Evolutionary conservation across 2,113 vertebrate genomes (phyloP).

Genomic region (Ranitomeya imitator): DNA sequence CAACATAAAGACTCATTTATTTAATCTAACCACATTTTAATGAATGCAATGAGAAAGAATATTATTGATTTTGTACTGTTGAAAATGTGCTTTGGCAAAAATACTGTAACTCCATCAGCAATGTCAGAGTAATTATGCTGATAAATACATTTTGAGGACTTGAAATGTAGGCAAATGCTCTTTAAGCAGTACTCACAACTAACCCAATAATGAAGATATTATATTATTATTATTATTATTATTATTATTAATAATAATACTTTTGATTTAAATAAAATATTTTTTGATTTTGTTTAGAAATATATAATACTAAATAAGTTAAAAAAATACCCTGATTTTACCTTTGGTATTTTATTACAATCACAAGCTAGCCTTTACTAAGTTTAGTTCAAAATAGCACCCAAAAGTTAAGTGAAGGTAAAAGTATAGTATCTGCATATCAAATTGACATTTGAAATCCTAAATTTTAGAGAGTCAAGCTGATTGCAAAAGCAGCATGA

Average conservation of each 20-base stretch:
- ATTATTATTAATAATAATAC: neutral
- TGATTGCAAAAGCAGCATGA: too few species aligned
- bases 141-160: conserved; percentile 13
- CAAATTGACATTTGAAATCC: too few species aligned
- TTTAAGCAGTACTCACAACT: conserved; percentile 1
- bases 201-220: neutral
- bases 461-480: too few species aligned
- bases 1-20: conserved; percentile 38
- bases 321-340: too few species aligned
- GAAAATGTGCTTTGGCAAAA: conserved; percentile 24
- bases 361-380: too few species aligned
- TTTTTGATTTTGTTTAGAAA: too few species aligned
- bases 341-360: too few species aligned
- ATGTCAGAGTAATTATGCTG: neutral
- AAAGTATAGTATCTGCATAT: too few species aligned
- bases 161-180: neutral
- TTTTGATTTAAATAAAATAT: too few species aligned
- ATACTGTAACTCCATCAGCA: neutral
- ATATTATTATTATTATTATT: neutral
- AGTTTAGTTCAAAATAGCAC: too few species aligned
- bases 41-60: conserved; percentile 20
- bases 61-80: conserved; percentile 36
- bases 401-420: too few species aligned
- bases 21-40: conserved; percentile 43
- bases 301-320: too few species aligned